These are phyloP conservation scores for Nothura maculosa DNA, from an alignment of 2,797 vertebrate species.

Conservation along the genomic window DNA sequence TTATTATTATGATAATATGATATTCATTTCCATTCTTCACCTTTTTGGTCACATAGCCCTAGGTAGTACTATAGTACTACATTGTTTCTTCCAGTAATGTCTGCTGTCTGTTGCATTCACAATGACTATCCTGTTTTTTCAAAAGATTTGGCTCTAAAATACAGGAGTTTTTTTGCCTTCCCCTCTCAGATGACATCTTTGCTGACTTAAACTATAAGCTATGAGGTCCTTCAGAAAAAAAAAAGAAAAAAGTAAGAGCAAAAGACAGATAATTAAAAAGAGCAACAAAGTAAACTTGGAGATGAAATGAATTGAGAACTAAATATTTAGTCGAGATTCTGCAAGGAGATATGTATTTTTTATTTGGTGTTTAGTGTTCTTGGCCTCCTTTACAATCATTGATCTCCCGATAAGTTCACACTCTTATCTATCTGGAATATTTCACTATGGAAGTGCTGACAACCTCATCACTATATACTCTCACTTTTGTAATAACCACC, in stretches of 20 bases:
- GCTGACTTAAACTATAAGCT: background rate
- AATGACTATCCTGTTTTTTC: background rate
- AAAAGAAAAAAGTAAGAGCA: background rate
- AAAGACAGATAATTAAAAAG: background rate
- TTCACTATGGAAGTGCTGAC: slow-evolving; percentile 9
- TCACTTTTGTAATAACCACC: slow-evolving; percentile 55
- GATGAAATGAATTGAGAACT: background rate
- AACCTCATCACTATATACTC: slow-evolving; percentile 47
- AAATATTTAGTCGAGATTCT: background rate
- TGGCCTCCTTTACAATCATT: background rate
- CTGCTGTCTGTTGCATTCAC: background rate
- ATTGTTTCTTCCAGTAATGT: background rate
- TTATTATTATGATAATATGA: background rate
- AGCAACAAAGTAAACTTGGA: background rate
- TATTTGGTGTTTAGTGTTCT: background rate
- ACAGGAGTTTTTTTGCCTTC: background rate
- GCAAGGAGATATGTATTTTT: background rate
- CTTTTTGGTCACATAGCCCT: background rate
- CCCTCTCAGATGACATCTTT: background rate
- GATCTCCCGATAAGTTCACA: slow-evolving; percentile 40
- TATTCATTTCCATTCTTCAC: background rate
- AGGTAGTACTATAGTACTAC: background rate
- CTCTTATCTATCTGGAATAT: slow-evolving; percentile 23
- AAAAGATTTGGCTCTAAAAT: background rate
- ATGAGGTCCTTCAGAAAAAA: background rate